Conservation (phyloP, 2,113 vertebrate genomes). For the Mystacornis crossleyi region DNA sequence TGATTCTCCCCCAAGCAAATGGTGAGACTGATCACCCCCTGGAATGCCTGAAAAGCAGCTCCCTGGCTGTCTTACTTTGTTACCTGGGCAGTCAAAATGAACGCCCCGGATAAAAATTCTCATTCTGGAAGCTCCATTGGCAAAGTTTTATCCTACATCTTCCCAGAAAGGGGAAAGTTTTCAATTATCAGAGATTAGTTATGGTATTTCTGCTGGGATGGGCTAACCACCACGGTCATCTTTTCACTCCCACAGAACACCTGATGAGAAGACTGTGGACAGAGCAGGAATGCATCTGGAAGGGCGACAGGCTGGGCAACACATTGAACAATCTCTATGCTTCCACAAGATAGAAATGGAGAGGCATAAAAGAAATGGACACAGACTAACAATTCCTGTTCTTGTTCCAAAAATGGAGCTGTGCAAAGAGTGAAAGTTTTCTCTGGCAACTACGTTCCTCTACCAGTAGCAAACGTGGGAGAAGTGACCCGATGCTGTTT, state of each 20-base stretch:
- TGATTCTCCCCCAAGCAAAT: background rate
- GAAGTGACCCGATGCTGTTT: background rate
- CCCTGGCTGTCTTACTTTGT: background rate
- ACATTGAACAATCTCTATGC: accelerated
- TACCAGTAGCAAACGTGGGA: background rate
- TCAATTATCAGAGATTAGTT: background rate
- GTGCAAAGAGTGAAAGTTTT: background rate
- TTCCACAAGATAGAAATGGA: background rate
- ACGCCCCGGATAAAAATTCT: background rate
- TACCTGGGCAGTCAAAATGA: background rate
- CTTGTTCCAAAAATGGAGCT: background rate
- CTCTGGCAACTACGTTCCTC: background rate
- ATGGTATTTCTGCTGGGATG: background rate
- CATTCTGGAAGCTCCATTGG: background rate
- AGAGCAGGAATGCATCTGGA: background rate
- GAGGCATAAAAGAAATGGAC: background rate
- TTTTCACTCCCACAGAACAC: background rate
- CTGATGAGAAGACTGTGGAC: background rate
- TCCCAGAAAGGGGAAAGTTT: background rate
- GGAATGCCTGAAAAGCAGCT: background rate
- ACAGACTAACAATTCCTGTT: background rate
- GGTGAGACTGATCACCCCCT: background rate
- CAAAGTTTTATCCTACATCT: background rate
- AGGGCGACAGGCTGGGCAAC: background rate
- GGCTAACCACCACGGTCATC: background rate